Base-by-base conservation (phyloP, 35 echinoderm and acorn worm genomes). In the Ophiothrix spiculata region DNA sequence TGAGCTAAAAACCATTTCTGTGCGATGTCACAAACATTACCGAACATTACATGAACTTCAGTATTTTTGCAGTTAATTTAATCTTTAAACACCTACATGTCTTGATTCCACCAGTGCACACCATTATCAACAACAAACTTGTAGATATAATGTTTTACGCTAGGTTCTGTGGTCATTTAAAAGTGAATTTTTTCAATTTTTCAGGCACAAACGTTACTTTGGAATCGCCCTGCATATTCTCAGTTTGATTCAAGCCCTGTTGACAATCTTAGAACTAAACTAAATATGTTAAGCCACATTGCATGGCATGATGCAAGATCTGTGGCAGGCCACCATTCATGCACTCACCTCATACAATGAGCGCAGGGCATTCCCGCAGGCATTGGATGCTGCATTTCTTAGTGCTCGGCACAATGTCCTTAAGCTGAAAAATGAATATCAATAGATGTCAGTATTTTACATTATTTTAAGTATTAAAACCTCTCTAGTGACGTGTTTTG, bases 271-370 rank as follows among this genome's bases (percentile, higher is more conserved):
- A 80, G n/a, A 54, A 11, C 8, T 54, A 54, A 8, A 54, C 45
- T 21, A 11, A 11, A 11, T 21, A 54, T 11, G 21, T 54, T 21
- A 8, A 54, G 45, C 8, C 8, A 54, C 8, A 54, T 54, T 54
- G 45, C 35, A 29, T 19, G n/a, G 0, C 13, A 35, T 76, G 12
- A 13, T 76, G n/a, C 11, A 12, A 76, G 12, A 76, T n/a, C 13
- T n/a, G 33, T 19, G 17, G 21, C 4, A 21, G 34, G 40, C 19
- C 33, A 45, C 13, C 32, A 25, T 89, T 64, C 74, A 99, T 92
- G 28, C 32, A 25, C 91, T 64, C 74, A 99, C 96, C 96, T 99
- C 96, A 86, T 99, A 99, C 0, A 99, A 69, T 38, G 91, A 99
- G 35, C 96, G 81, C 31, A 80, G 81, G n/a, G 94, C 82, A 80